phyloP scores from a whole-genome alignment of 2,113 vertebrate species.

The cattle (Bos taurus) region DNA sequence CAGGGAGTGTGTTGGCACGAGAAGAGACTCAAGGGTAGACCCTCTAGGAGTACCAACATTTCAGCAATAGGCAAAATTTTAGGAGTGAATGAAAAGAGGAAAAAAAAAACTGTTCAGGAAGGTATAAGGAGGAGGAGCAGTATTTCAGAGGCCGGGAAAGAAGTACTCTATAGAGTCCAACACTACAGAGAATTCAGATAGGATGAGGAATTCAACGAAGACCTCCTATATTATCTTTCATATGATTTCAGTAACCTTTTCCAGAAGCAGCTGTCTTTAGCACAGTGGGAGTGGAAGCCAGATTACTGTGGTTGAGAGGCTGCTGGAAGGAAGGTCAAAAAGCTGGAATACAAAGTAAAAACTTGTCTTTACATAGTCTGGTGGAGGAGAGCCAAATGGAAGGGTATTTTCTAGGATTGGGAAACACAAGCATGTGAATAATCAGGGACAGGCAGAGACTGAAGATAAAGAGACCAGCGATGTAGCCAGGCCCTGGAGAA shows the following conservation, averaged over 20 bases:
- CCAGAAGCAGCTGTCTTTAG: background rate
- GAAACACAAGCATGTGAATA: background rate
- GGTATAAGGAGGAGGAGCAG: background rate
- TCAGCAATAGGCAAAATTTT: background rate
- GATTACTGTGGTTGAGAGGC: background rate
- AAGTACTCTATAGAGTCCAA: background rate
- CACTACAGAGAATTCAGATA: background rate
- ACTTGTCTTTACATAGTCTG: background rate
- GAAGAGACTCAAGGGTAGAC: background rate
- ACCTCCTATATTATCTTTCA: background rate
- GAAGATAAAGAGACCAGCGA: background rate
- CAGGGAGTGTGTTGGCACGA: background rate
- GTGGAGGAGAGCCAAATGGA: background rate
- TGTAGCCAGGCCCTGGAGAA: background rate
- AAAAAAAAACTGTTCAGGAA: background rate
- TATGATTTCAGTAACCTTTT: background rate
- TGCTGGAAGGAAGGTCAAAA: slow-evolving; percentile 1
- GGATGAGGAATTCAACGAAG: background rate
- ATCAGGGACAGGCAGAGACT: background rate
- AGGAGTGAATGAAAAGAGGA: background rate
- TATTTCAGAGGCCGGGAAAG: background rate
- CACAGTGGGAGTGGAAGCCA: background rate
- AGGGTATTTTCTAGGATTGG: background rate
- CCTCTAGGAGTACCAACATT: background rate
- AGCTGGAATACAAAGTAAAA: background rate